phyloP scores from a whole-genome alignment of 92 coral and sea anemone genomes.

The Zoanthus sansibaricus region DNA sequence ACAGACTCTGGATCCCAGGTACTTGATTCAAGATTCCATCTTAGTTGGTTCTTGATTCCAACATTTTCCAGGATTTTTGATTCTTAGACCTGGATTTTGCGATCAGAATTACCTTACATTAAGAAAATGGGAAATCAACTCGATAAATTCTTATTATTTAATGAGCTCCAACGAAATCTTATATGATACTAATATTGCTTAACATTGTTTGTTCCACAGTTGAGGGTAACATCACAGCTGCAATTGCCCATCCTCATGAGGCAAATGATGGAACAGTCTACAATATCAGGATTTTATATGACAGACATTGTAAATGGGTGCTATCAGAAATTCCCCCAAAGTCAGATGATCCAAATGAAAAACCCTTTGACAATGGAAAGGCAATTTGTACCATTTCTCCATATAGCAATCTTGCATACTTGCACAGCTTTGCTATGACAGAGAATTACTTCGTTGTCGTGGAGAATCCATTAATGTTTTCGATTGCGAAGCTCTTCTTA shows the following conservation, averaged over 20 bases:
- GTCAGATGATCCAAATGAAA: conserved; percentile 45
- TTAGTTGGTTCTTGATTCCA: no score
- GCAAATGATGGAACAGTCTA: conserved; percentile 74
- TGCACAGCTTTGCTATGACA: conserved; percentile 88
- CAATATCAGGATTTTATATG: conserved; percentile 62
- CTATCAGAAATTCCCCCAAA: conserved; percentile 71
- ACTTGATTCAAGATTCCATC: no score
- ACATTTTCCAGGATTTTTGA: no score
- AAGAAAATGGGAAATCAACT: no score
- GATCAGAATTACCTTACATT: no score
- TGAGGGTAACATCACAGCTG: conserved; percentile 25
- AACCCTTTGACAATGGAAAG: conserved; percentile 74
- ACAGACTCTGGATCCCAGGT: no score
- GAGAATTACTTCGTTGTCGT: conserved; percentile 74
- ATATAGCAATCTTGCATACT: conserved; percentile 59
- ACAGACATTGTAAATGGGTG: conserved; percentile 52
- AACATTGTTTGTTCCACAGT: conserved; percentile 39
- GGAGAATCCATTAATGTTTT: conserved; percentile 69
- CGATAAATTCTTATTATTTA: no score
- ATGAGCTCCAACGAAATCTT: no score
- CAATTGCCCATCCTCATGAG: conserved; percentile 88
- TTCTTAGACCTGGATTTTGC: no score
- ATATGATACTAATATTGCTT: no score
- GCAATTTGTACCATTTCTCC: conserved; percentile 69
- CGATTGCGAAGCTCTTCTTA: conserved; percentile 56